Conservation (phyloP, 1,140 invertebrate genomes). For the Protaetia brevitarsis region DNA sequence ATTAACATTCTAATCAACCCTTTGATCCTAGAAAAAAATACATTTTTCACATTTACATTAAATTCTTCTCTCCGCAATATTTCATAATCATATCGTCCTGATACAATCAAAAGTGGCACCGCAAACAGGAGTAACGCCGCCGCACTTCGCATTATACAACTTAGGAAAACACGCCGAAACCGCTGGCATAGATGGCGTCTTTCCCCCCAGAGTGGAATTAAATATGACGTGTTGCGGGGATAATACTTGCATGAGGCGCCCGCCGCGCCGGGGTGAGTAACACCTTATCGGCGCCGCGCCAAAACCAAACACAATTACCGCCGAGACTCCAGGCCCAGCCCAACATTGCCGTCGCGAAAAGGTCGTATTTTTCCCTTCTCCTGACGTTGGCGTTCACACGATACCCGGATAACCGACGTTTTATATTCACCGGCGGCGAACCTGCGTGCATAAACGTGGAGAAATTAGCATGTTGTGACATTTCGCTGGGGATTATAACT, state of each 20-base stretch:
- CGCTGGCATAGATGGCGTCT: neutral
- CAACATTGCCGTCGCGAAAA: neutral
- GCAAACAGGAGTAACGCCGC: neutral
- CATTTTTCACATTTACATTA: too few species aligned
- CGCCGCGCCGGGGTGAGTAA: constrained; percentile 10
- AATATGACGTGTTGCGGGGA: neutral
- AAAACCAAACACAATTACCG: neutral
- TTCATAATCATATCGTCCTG: too few species aligned
- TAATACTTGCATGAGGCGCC: constrained; percentile 1
- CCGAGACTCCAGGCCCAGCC: neutral
- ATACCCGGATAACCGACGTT: neutral
- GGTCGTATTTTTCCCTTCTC: neutral
- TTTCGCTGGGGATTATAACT: neutral
- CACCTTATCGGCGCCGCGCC: neutral
- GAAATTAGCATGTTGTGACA: constrained; percentile 5
- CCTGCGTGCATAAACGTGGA: neutral
- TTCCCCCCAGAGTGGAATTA: neutral
- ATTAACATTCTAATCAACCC: too few species aligned
- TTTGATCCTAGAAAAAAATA: too few species aligned
- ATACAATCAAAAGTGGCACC: neutral
- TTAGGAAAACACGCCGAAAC: neutral
- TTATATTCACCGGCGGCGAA: neutral
- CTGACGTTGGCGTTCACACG: neutral
- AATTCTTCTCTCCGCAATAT: too few species aligned
- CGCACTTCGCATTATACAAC: neutral